Conservation (phyloP, 2,113 vertebrate species). For the Callocephalon fimbriatum region DNA sequence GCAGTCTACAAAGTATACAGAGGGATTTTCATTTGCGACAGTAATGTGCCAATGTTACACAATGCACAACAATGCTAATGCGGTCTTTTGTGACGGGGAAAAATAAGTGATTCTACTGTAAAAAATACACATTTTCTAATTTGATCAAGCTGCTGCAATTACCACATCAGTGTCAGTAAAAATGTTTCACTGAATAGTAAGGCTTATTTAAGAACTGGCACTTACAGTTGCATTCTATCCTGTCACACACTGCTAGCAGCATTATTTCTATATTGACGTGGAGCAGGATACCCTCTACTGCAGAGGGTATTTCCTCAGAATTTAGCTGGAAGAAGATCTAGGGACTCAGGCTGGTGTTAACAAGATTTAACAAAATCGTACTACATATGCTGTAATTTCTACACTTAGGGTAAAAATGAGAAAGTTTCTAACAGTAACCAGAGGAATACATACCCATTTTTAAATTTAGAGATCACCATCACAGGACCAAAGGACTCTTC, state of each 20-base stretch:
- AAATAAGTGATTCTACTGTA: background rate
- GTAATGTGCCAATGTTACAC: background rate
- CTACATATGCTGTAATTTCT: background rate
- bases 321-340: background rate
- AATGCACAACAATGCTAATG: background rate
- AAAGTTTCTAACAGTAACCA: background rate
- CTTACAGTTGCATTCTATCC: background rate
- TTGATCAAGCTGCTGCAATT: background rate
- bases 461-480: constrained; percentile 97
- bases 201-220: background rate
- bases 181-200: background rate
- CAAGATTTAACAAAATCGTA: background rate
- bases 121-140: background rate
- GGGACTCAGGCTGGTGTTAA: background rate
- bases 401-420: background rate
- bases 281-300: background rate
- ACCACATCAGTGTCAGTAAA: background rate
- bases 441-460: constrained; percentile 84
- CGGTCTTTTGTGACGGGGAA: background rate
- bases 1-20: background rate
- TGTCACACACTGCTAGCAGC: background rate
- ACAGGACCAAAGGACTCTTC: constrained; percentile 93
- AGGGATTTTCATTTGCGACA: background rate
- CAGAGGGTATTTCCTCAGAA: background rate
- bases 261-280: background rate